phyloP scores from a whole-genome alignment of 2,888 invertebrate species.

The Heliconius cydno region DNA sequence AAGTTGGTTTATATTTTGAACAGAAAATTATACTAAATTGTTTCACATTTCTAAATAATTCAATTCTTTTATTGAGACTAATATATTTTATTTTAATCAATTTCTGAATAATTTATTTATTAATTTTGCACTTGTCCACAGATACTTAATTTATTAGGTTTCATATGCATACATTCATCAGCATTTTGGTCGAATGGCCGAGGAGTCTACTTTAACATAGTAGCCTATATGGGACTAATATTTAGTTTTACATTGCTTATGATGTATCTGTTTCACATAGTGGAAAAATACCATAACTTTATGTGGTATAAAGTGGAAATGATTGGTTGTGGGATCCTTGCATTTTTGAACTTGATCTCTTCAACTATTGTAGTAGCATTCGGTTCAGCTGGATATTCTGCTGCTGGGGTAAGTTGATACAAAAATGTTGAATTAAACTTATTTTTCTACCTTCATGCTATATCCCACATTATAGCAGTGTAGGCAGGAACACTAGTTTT shows the following conservation, averaged over 20 bases:
- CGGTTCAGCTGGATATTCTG: constrained; percentile 85
- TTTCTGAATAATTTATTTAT: neutral
- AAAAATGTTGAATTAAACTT: neutral
- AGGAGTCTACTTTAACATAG: constrained; percentile 89
- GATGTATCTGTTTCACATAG: constrained; percentile 91
- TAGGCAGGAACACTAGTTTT: too few species aligned
- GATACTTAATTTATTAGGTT: constrained; percentile 88
- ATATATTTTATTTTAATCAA: too few species aligned
- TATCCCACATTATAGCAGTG: too few species aligned
- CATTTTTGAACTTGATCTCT: constrained; percentile 89
- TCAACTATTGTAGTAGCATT: constrained; percentile 88
- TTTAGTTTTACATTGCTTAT: constrained; percentile 88
- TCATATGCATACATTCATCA: constrained; percentile 90
- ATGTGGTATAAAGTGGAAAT: constrained; percentile 94
- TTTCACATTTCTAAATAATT: too few species aligned
- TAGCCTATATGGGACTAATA: constrained; percentile 91
- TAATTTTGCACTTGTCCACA: constrained; percentile 66
- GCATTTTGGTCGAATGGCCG: constrained; percentile 83
- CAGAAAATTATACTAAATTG: too few species aligned
- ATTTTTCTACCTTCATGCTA: too few species aligned
- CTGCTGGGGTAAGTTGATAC: constrained; percentile 88
- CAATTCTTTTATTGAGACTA: too few species aligned
- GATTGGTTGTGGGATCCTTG: constrained; percentile 87
- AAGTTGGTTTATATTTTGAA: too few species aligned
- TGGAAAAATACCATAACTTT: constrained; percentile 91